These are phyloP conservation scores for Alloscopus bannaensis DNA, from an alignment of 2,888 invertebrate species.

Conservation along the genomic window DNA sequence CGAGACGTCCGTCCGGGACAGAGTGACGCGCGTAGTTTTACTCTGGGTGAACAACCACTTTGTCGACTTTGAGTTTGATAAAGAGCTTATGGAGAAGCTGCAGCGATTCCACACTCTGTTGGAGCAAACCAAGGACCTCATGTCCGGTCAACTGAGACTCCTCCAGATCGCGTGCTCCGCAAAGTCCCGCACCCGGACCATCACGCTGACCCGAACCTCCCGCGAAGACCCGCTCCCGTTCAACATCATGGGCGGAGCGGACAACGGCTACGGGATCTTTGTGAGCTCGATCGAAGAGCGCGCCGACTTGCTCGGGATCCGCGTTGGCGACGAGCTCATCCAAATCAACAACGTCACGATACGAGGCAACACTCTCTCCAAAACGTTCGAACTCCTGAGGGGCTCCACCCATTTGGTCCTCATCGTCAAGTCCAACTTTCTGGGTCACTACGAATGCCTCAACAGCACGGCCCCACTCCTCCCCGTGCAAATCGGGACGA, in stretches of 20 bases:
- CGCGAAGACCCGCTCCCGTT: constrained; percentile 94
- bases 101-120: constrained; percentile 77
- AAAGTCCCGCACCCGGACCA: constrained; percentile 93
- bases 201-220: constrained; percentile 93
- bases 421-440: constrained; percentile 96
- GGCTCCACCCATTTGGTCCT: constrained; percentile 97
- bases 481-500: constrained; percentile 43
- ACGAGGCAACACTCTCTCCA: constrained; percentile 92
- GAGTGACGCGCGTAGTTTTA: constrained; percentile 95
- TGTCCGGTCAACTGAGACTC: constrained; percentile 78
- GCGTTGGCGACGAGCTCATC: constrained; percentile 97
- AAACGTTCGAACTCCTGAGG: constrained; percentile 93
- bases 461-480: constrained; percentile 59
- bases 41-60: constrained; percentile 99
- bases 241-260: constrained; percentile 94
- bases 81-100: constrained; percentile 77
- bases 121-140: constrained; percentile 68
- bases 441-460: constrained; percentile 78
- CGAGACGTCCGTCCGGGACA: constrained; percentile 84
- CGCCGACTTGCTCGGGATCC: constrained; percentile 96
- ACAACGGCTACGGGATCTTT: constrained; percentile 94
- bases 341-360: constrained; percentile 99
- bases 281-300: constrained; percentile 80
- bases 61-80: constrained; percentile 96
- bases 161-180: constrained; percentile 98